phyloP scores from a whole-genome alignment of 1,140 invertebrate genomes.

The Polypedilum pembai region DNA sequence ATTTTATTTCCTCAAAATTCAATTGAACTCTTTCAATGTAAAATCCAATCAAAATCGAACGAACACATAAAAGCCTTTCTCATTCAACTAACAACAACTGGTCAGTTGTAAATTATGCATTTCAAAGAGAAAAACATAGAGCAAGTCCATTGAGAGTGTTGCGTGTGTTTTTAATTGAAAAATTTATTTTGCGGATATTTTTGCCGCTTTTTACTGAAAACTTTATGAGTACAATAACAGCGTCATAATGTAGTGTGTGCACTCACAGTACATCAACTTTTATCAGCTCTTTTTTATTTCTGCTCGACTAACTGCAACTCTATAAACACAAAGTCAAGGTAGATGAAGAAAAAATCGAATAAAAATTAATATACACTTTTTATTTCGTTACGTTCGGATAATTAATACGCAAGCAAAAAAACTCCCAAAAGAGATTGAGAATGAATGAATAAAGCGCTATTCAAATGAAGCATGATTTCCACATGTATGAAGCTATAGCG shows the following conservation, averaged over 20 bases:
- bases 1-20: too few relatives aligned
- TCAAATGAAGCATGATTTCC: conserved; percentile 21
- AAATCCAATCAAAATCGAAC: too few relatives aligned
- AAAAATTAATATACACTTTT: conserved; percentile 14
- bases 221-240: not conserved
- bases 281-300: not conserved
- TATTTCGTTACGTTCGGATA: conserved; percentile 10
- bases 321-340: not conserved
- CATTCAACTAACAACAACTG: too few relatives aligned
- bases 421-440: not conserved
- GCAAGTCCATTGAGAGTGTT: not conserved
- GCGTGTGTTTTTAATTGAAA: conserved; percentile 11
- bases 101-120: too few relatives aligned
- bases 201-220: not conserved
- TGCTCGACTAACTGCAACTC: not conserved
- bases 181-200: not conserved
- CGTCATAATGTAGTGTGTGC: too few relatives aligned
- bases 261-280: not conserved
- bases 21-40: too few relatives aligned
- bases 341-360: not conserved
- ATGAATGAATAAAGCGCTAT: conserved; percentile 4
- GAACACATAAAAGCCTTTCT: too few relatives aligned
- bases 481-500: not conserved
- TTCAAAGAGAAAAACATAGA: too few relatives aligned
- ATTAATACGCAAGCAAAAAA: conserved; percentile 1